These are phyloP conservation scores for Macrosiphum euphorbiae DNA, from an alignment of 2,888 invertebrate species.

Conservation along the genomic window DNA sequence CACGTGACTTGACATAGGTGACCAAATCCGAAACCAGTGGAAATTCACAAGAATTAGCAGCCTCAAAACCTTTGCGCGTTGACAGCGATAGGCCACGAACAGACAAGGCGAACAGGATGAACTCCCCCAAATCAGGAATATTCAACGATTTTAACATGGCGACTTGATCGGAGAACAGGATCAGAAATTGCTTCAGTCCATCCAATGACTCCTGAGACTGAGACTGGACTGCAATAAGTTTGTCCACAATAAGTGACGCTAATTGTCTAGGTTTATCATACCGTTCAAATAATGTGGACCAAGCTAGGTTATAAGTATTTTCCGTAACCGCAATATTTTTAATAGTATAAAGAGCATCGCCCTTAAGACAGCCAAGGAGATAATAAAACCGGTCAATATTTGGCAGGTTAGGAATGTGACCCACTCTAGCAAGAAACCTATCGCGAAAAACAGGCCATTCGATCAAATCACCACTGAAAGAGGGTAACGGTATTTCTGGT, in stretches of 20 bases:
- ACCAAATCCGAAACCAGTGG: background rate
- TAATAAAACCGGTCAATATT: slow-evolving; percentile 10
- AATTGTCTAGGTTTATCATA: background rate
- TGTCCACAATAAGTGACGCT: background rate
- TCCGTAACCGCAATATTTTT: background rate
- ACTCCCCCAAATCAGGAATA: background rate
- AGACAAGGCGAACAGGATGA: background rate
- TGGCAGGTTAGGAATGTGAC: background rate
- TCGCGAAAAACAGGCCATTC: slow-evolving; percentile 11
- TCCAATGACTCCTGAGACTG: background rate
- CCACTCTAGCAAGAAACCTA: background rate
- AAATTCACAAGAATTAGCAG: background rate
- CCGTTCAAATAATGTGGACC: background rate
- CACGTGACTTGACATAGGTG: background rate
- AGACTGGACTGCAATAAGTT: background rate
- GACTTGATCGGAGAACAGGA: background rate
- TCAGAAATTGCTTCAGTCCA: background rate
- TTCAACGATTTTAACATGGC: background rate
- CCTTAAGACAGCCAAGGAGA: background rate
- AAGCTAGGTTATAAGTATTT: background rate
- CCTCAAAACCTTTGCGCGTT: background rate
- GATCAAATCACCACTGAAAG: background rate
- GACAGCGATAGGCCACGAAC: background rate
- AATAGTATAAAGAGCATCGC: background rate
- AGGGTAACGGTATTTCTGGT: background rate